These are phyloP conservation scores for Amblyraja radiata DNA, from an alignment of 2,797 vertebrate species.

Conservation along the genomic window DNA sequence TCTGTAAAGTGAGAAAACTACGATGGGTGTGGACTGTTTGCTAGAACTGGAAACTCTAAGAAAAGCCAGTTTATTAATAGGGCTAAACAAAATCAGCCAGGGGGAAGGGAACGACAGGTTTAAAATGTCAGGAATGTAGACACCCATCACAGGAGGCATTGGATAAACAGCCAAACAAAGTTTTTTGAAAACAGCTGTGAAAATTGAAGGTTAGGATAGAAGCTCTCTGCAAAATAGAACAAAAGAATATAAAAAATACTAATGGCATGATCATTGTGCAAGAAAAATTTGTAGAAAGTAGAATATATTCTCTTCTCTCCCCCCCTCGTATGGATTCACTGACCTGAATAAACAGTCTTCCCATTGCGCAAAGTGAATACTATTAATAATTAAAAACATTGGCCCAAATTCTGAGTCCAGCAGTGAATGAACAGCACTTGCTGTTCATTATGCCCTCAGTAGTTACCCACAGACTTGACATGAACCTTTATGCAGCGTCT, in stretches of 20 bases:
- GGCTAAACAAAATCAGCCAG: background rate
- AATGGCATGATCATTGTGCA: background rate
- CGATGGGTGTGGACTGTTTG: background rate
- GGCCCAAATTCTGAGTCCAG: background rate
- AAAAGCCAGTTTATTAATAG: background rate
- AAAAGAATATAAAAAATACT: background rate
- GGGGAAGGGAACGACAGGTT: background rate
- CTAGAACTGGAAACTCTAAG: background rate
- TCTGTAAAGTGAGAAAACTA: background rate
- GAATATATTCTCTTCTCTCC: background rate
- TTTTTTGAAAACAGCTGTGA: background rate
- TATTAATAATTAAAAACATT: background rate
- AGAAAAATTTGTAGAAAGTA: background rate
- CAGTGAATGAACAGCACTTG: background rate
- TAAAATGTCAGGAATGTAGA: background rate
- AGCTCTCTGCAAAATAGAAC: background rate
- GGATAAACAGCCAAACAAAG: background rate
- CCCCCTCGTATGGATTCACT: background rate
- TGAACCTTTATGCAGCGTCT: background rate
- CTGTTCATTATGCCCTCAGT: too few relatives aligned
- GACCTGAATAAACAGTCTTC: background rate
- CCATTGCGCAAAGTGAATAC: background rate
- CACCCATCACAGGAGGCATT: background rate
- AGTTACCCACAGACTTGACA: background rate
- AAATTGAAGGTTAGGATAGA: background rate